These are phyloP conservation scores for Phyllopteryx taeniolatus DNA, from an alignment of 2,113 vertebrate genomes.

Conservation along the genomic window DNA sequence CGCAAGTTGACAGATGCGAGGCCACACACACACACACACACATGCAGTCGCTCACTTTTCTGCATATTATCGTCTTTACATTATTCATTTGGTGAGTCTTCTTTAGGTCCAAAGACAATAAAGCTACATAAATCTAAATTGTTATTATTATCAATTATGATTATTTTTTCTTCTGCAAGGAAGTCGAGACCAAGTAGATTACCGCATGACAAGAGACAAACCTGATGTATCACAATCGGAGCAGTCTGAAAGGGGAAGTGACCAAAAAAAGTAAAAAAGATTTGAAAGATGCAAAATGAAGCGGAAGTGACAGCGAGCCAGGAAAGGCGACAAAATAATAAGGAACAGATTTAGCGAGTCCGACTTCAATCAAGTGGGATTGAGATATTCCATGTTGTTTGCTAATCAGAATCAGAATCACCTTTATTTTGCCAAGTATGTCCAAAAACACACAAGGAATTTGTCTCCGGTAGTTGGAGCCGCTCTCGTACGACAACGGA, in stretches of 20 bases:
- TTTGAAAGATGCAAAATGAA: background rate
- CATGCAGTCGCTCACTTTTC: background rate
- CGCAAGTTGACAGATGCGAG: background rate
- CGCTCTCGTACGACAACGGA: too few species aligned
- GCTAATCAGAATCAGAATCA: too few species aligned
- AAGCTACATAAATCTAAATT: too few species aligned
- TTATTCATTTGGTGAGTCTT: background rate
- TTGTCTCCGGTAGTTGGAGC: too few species aligned
- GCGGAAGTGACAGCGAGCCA: background rate
- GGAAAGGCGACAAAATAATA: background rate
- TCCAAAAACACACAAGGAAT: too few species aligned
- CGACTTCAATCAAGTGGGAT: background rate
- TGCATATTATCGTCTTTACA: background rate
- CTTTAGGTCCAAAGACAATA: background rate
- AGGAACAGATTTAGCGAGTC: background rate
- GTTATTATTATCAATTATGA: background rate
- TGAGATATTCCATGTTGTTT: too few species aligned
- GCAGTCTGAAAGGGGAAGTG: background rate
- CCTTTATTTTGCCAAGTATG: too few species aligned
- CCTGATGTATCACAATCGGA: background rate
- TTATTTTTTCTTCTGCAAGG: background rate
- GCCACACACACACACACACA: background rate
- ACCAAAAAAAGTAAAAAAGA: background rate
- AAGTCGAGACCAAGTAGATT: background rate
- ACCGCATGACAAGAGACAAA: background rate